These are phyloP conservation scores for Bradynema listronoti DNA, from an alignment of 1,140 invertebrate genomes.

Conservation along the genomic window DNA sequence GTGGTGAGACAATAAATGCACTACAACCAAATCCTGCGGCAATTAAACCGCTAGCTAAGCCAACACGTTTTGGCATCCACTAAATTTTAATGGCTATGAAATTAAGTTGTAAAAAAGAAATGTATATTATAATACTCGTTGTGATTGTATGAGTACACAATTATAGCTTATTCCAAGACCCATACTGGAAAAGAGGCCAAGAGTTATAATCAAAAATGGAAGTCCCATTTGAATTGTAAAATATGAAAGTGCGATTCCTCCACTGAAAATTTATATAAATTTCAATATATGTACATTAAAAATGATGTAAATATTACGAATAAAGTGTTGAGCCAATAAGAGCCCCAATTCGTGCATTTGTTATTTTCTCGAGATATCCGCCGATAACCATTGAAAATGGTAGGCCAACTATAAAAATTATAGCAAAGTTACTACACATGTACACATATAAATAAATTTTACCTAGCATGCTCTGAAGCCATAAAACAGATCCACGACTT, in stretches of 20 bases:
- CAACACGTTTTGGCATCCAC: conserved; percentile 37
- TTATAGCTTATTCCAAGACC: conserved; percentile 38
- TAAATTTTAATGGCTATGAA: conserved; percentile 14
- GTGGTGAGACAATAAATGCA: conserved; percentile 40
- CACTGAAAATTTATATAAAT: conserved; percentile 12
- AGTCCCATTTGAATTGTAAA: conserved; percentile 42
- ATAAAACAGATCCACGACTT: conserved; percentile 36
- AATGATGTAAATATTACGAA: conserved; percentile 27
- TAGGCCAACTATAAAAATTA: conserved; percentile 27
- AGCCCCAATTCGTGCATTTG: conserved; percentile 38
- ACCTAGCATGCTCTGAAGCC: conserved; percentile 37
- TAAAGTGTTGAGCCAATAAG: conserved; percentile 30
- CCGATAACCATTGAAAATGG: conserved; percentile 38
- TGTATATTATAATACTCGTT: conserved; percentile 23
- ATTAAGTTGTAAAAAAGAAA: conserved; percentile 2
- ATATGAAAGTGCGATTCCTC: conserved; percentile 31
- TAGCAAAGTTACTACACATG: not conserved
- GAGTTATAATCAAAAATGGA: conserved; percentile 26
- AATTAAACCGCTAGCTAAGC: conserved; percentile 34
- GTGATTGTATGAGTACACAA: conserved; percentile 41
- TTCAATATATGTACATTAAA: conserved; percentile 4
- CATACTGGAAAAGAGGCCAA: conserved; percentile 33
- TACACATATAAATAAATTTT: conserved; percentile 13
- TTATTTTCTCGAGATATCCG: conserved; percentile 29
- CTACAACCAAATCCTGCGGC: conserved; percentile 41